These are phyloP conservation scores for Platanista minor DNA, from an alignment of 2,113 vertebrate genomes.

Conservation along the genomic window DNA sequence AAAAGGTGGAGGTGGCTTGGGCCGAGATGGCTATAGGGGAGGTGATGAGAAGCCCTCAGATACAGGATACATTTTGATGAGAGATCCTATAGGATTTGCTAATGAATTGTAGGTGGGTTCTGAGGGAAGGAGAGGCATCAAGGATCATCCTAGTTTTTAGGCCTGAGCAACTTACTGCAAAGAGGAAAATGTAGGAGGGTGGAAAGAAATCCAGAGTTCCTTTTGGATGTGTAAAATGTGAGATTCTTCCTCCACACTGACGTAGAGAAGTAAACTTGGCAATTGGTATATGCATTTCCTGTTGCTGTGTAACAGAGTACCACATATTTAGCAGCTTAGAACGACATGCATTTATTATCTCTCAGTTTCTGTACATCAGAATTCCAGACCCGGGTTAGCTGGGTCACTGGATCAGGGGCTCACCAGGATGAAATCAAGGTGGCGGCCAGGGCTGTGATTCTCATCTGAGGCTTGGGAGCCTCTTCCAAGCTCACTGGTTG, in stretches of 20 bases:
- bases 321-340: not conserved
- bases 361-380: not conserved
- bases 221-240: not conserved
- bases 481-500: constrained; percentile 41
- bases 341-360: constrained; percentile 2
- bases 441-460: constrained; percentile 15
- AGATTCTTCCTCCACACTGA: not conserved
- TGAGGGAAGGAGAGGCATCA: not conserved
- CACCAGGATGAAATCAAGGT: constrained; percentile 19
- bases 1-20: not conserved
- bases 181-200: not conserved
- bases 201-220: not conserved
- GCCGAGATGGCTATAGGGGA: not conserved
- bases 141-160: not conserved
- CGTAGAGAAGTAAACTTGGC: not conserved
- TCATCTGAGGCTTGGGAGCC: not conserved
- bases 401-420: not conserved
- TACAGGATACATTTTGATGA: not conserved
- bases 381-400: not conserved
- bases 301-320: constrained; percentile 7
- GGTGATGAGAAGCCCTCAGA: not conserved
- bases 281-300: not conserved
- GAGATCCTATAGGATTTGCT: not conserved
- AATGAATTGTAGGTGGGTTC: not conserved
- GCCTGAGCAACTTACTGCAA: not conserved